Conservation (phyloP, 2,797 vertebrate species). For the Pelodytes ibericus region DNA sequence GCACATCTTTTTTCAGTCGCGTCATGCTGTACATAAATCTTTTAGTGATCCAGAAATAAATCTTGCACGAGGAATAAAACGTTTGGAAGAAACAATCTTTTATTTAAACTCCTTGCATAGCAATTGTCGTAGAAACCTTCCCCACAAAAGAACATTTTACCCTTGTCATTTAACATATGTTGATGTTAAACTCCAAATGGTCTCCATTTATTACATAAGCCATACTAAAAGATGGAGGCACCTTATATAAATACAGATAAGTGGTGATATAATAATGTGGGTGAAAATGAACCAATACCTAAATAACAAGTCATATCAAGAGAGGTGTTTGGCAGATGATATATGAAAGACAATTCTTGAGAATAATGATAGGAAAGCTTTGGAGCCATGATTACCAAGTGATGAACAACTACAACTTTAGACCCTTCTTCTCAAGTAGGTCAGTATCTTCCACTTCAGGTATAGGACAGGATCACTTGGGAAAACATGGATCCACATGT, state of each 20-base stretch:
- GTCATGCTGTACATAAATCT: not conserved
- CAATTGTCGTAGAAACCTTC: constrained; percentile 60
- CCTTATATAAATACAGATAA: constrained; percentile 79
- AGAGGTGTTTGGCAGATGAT: constrained; percentile 70
- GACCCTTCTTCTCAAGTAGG: no score
- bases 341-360: constrained; percentile 62
- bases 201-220: constrained; percentile 74
- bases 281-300: constrained; percentile 73
- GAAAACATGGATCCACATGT: constrained; percentile 26
- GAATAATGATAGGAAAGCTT: constrained; percentile 59
- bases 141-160: constrained; percentile 49
- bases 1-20: constrained; percentile 3
- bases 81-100: constrained; percentile 50
- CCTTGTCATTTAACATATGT: constrained; percentile 75
- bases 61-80: not conserved
- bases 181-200: constrained; percentile 76
- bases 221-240: constrained; percentile 72
- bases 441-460: no score
- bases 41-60: not conserved
- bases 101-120: constrained; percentile 24
- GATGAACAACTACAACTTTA: no score
- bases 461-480: not conserved
- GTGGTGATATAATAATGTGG: constrained; percentile 74
- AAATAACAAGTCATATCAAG: constrained; percentile 72
- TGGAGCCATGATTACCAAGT: constrained; percentile 32